Evolutionary conservation across 2,888 invertebrate genomes (phyloP).

Genomic region (Allygus modestus): DNA sequence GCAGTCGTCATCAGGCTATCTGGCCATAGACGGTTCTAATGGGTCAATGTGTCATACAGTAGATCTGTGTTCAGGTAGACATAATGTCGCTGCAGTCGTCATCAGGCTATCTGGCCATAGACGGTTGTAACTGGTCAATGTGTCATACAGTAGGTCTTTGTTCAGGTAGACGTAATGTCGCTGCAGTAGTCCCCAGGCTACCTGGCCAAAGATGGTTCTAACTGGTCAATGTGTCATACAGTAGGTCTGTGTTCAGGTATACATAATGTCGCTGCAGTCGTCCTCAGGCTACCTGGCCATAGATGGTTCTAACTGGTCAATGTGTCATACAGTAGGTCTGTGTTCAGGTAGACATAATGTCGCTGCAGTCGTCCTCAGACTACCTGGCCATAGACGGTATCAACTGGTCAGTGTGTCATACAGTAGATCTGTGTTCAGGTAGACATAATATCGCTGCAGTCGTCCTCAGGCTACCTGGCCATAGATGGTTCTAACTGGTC

Average conservation of each 20-base stretch:
- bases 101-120: slow-evolving; percentile 77
- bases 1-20: neutral
- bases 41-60: no score
- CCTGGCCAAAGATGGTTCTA: slow-evolving; percentile 83
- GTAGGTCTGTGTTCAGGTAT: no score
- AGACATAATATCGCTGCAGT: neutral
- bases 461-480: slow-evolving; percentile 74
- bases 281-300: slow-evolving; percentile 75
- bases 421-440: no score
- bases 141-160: no score
- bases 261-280: neutral
- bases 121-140: slow-evolving; percentile 89
- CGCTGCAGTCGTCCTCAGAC: neutral
- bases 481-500: slow-evolving; percentile 88
- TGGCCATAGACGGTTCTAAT: slow-evolving; percentile 85
- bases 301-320: slow-evolving; percentile 88
- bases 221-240: no score
- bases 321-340: no score
- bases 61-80: slow-evolving; percentile 7
- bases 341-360: slow-evolving; percentile 12
- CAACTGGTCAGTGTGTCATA: no score
- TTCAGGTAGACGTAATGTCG: neutral
- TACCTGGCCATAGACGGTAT: slow-evolving; percentile 82
- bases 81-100: neutral
- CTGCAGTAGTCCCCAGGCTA: neutral